A percentile compares a stretch with the other conserved stretches of the same genome.
phyloP scores from a whole-genome alignment of 2,888 invertebrate species.

The Drosophila leonis region DNA sequence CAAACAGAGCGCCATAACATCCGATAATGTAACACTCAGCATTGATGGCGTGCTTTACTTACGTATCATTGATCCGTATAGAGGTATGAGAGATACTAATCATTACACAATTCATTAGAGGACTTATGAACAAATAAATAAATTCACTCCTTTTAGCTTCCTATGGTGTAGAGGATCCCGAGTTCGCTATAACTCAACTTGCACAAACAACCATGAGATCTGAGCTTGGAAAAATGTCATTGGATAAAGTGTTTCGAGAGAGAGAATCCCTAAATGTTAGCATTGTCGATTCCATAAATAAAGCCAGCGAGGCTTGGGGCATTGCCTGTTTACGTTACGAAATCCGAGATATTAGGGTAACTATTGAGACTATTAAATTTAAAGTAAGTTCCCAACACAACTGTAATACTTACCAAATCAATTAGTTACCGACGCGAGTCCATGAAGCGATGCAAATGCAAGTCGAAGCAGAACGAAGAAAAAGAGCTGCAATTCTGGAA shows the following conservation, averaged over 20 bases:
- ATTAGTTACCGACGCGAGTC: conserved; percentile 94
- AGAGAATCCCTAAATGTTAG: conserved; percentile 97
- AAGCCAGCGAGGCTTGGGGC: conserved; percentile 99
- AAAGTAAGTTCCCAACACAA: neutral
- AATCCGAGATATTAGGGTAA: conserved; percentile 89
- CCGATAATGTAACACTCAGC: conserved; percentile 98
- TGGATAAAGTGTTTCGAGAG: conserved; percentile 98
- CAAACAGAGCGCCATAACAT: conserved; percentile 98
- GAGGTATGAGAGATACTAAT: conserved; percentile 86
- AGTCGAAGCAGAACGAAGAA: conserved; percentile 98
- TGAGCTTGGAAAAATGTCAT: conserved; percentile 97
- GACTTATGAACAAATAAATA: neutral
- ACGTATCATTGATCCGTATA: conserved; percentile 96
- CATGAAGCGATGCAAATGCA: conserved; percentile 99
- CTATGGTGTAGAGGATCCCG: conserved; percentile 99
- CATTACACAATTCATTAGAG: neutral
- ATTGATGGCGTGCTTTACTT: conserved; percentile 99
- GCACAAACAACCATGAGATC: conserved; percentile 99
- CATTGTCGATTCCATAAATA: conserved; percentile 98
- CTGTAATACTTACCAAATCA: conserved; percentile 24
- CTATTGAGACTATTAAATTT: conserved; percentile 3
- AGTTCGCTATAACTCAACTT: conserved; percentile 99
- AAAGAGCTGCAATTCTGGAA: conserved; percentile 98
- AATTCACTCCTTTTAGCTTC: conserved; percentile 87
- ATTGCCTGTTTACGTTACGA: conserved; percentile 98